These are phyloP conservation scores for Chaetops frenatus DNA, from an alignment of 2,113 vertebrate species.

Conservation along the genomic window DNA sequence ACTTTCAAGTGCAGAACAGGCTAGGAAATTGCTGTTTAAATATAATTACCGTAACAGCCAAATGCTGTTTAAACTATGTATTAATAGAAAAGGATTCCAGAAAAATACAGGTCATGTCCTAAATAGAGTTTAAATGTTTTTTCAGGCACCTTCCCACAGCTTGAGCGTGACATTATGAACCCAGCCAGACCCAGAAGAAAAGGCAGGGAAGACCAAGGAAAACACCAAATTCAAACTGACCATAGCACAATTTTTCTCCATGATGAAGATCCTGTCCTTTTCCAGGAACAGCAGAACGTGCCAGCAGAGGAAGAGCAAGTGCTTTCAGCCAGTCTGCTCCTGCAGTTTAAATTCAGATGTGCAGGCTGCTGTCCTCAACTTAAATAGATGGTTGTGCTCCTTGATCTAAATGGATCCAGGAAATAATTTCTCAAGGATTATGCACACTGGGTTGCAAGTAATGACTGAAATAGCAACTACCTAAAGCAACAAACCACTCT, in stretches of 20 bases:
- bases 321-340: neutral
- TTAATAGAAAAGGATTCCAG: neutral
- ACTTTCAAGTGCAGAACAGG: neutral
- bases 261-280: neutral
- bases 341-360: neutral
- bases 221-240: neutral
- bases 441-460: neutral
- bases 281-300: neutral
- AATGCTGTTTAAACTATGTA: neutral
- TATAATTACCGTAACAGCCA: neutral
- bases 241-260: neutral
- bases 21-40: neutral
- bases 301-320: neutral
- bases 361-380: neutral
- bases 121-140: neutral
- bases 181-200: neutral
- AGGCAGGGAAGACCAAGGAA: neutral
- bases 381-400: neutral
- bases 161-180: neutral
- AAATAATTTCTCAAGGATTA: constrained; percentile 13
- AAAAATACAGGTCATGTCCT: neutral
- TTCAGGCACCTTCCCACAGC: neutral
- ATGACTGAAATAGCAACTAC: neutral
- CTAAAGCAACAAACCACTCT: neutral
- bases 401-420: constrained; percentile 6